Evolutionary conservation across 30 jellyfish, hydroid and myxozoan genomes (phyloP), one percentile per base, ranked within the genome.

Genomic region (Aurelia coerulea): DNA sequence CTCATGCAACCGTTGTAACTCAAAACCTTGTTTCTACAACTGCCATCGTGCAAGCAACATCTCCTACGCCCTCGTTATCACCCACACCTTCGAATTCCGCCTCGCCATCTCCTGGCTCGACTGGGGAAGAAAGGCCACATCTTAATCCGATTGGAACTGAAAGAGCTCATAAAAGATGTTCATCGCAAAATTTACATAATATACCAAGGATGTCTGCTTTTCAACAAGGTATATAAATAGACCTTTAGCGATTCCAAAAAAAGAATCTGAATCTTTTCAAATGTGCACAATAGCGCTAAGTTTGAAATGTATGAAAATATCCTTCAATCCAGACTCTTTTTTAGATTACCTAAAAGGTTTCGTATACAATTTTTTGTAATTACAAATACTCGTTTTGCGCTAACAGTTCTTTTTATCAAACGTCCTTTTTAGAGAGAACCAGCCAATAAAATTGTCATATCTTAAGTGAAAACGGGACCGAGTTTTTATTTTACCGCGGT

Each of bases 111-210:
- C 97, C 99, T 2, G 86, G 77, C 13, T 68, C 85, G 16, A 9
- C 88, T n/a, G 46, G 68, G 10, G 99, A 94, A 34, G 99, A 94
- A 56, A 76, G 91, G 52, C 99, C 97, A 14, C 99, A 94, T 73
- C 80, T 94, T 68, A 94, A 94, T 62, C 99, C 99, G 17, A 94
- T 94, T 66, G 99, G 99, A 23, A 88, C 97, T 50, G 99, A 94
- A 60, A 78, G 99, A 53, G 99, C 98, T 29, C 93, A 85, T 33
- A 89, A 86, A 73, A 68, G 93, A 42, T 68, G 90, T 34, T 14
- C 94, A 11, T 64, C 97, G 23, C 77, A 53, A 31, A 84, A 73
- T 13, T 34, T 84, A 5, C 78, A 88, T 17, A 77, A 68, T 72
- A 67, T 89, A 49, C 73, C 87, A 35, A 95, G 94, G 14, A 53